These are phyloP conservation scores for Stichodactyla mertensii DNA, from an alignment of 64 coral and sea anemone genomes.

Conservation along the genomic window DNA sequence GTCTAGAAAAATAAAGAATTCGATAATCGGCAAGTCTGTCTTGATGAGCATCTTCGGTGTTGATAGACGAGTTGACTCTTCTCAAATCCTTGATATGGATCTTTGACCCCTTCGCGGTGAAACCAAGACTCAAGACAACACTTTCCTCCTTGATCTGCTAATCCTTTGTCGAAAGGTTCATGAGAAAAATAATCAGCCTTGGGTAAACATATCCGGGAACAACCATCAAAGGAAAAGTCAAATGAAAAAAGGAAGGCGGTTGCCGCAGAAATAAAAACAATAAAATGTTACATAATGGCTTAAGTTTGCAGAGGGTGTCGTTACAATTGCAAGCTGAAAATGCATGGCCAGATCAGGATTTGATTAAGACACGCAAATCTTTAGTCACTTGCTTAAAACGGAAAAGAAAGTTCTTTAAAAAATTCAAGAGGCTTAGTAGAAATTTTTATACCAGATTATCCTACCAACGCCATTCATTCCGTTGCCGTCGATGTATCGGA, in stretches of 20 bases:
- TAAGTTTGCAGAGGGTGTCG: no score
- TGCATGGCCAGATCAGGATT: no score
- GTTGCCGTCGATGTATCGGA: no score
- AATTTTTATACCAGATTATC: no score
- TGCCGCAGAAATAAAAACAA: no score
- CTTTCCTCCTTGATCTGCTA: not conserved
- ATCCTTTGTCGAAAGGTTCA: constrained; percentile 1
- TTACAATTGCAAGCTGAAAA: no score
- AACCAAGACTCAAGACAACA: not conserved
- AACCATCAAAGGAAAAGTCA: not conserved
- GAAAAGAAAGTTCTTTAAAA: no score
- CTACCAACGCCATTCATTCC: no score
- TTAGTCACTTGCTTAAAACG: no score
- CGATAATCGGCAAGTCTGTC: not conserved
- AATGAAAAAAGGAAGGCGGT: not conserved
- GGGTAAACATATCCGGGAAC: not conserved
- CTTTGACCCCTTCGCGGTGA: not conserved
- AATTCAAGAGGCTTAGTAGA: no score
- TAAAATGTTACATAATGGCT: no score
- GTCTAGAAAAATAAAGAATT: constrained; percentile 14
- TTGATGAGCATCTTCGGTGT: not conserved
- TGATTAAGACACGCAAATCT: no score
- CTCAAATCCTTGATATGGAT: not conserved
- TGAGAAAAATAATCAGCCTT: not conserved
- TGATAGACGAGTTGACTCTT: not conserved